Evolutionary conservation across 2,797 vertebrate species (phyloP).

Genomic region (Petrocephalus schoutedeni): DNA sequence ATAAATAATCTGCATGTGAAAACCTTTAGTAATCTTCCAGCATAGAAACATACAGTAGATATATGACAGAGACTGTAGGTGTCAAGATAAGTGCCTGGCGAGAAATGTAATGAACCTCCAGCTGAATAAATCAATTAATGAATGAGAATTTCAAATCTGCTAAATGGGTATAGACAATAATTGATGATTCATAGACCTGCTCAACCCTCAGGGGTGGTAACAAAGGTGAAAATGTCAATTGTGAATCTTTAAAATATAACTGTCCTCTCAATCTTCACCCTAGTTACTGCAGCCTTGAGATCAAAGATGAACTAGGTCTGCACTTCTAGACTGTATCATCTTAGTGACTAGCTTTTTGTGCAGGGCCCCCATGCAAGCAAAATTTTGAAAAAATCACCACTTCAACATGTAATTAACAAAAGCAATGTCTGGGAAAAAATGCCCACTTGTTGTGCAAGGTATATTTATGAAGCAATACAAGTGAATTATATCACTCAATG

Average conservation of each 20-base stretch:
- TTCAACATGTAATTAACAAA: background rate
- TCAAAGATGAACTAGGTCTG: background rate
- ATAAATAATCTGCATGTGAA: background rate
- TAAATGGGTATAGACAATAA: conserved; percentile 43
- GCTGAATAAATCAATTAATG: conserved; percentile 35
- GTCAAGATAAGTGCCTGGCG: conserved; percentile 28
- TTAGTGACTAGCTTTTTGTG: background rate
- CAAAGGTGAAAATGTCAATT: conserved; percentile 13
- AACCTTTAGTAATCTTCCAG: background rate
- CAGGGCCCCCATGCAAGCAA: background rate
- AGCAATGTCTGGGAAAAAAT: background rate
- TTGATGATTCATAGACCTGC: conserved; percentile 41
- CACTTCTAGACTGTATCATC: background rate
- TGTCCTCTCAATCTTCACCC: background rate
- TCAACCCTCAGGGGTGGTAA: conserved; percentile 21
- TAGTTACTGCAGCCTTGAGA: background rate
- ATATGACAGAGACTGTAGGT: conserved; percentile 25
- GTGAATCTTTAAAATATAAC: conserved; percentile 21
- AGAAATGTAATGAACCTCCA: conserved; percentile 30
- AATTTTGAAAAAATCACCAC: background rate
- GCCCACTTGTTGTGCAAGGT: background rate
- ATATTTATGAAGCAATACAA: background rate
- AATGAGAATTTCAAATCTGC: conserved; percentile 33
- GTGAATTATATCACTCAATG: background rate
- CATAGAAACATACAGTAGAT: background rate